phyloP scores from a whole-genome alignment of 1,140 invertebrate species.

The Macrostomum lignano region DNA sequence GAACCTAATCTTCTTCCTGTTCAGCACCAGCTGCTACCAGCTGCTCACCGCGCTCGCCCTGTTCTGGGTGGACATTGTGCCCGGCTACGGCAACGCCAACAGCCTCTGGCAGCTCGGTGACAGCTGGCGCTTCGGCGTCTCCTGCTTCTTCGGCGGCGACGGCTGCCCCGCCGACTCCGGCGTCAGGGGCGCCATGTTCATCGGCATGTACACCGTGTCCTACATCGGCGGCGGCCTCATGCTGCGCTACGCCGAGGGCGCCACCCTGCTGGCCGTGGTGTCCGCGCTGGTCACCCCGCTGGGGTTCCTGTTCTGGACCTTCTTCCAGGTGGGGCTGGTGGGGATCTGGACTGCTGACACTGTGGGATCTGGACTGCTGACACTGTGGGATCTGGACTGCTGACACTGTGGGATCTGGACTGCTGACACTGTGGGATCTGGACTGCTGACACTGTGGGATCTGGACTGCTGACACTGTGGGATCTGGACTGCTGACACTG shows the following conservation, averaged over 20 bases:
- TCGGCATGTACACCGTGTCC: slow-evolving; percentile 9
- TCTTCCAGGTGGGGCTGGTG: too few species aligned
- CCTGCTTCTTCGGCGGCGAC: too few species aligned
- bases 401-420: too few species aligned
- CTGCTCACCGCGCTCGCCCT: slow-evolving; percentile 8
- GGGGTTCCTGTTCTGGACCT: slow-evolving; percentile 11
- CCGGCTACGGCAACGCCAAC: slow-evolving; percentile 11
- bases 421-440: too few species aligned
- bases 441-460: too few species aligned
- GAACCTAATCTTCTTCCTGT: slow-evolving; percentile 10
- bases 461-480: too few species aligned
- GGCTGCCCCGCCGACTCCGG: too few species aligned
- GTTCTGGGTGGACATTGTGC: slow-evolving; percentile 12
- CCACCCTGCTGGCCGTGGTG: slow-evolving; percentile 10
- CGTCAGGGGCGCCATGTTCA: slow-evolving; percentile 8
- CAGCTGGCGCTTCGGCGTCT: slow-evolving; percentile 9
- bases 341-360: too few species aligned
- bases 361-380: too few species aligned
- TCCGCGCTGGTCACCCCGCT: slow-evolving; percentile 11
- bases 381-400: too few species aligned
- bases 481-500: too few species aligned
- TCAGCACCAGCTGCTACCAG: slow-evolving; percentile 10
- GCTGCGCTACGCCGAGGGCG: slow-evolving; percentile 11
- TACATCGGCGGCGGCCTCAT: slow-evolving; percentile 12
- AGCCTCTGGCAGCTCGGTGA: slow-evolving; percentile 6